Conservation (phyloP, 2,113 vertebrate genomes). For the Oostethus manadensis region DNA sequence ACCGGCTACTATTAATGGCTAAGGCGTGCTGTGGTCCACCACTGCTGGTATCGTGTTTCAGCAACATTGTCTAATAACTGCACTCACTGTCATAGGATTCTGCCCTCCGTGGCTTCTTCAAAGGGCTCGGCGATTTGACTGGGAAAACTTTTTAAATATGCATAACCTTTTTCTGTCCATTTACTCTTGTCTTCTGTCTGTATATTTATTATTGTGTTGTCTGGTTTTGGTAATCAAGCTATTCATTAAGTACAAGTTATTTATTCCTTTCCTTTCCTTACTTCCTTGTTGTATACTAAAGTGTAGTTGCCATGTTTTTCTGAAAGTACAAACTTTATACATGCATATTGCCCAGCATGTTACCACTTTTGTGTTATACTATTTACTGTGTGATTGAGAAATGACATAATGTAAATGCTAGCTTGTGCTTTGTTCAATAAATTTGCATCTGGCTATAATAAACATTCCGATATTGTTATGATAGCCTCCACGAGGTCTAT, state of each 20-base stretch:
- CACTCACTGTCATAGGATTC: not conserved
- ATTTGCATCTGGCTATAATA: not conserved
- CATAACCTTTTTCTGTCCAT: not conserved
- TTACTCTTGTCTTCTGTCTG: not conserved
- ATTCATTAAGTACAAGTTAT: not conserved
- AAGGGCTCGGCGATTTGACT: not conserved
- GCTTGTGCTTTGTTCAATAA: not conserved
- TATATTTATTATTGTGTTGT: not conserved
- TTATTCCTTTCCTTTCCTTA: no score
- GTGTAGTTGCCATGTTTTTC: no score
- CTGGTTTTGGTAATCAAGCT: not conserved
- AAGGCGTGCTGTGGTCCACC: not conserved
- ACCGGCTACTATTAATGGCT: not conserved
- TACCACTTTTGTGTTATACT: no score
- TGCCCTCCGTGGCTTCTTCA: no score
- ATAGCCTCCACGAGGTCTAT: conserved; percentile 86
- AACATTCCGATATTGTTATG: conserved; percentile 21
- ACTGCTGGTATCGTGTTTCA: not conserved
- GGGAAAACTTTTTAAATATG: not conserved
- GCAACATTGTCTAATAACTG: conserved; percentile 16
- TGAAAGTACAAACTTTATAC: no score
- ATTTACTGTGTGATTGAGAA: no score
- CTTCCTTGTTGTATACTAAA: no score
- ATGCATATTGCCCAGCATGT: no score
- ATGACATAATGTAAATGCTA: no score